Conservation (phyloP, 2,888 invertebrate genomes). For the Bellardia pandia region DNA sequence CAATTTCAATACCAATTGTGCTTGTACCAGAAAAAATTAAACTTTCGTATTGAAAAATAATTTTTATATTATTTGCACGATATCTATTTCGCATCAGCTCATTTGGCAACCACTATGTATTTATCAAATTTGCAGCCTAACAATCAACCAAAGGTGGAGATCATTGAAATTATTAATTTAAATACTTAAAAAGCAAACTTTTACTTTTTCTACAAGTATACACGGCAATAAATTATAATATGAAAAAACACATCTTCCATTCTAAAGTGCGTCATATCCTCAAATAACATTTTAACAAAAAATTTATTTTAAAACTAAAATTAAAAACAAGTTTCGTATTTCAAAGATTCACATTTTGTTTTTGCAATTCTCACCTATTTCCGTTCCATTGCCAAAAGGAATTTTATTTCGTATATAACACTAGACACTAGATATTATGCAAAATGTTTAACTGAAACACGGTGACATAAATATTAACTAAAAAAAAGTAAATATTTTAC, state of each 20-base stretch:
- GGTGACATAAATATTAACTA: slow-evolving; percentile 56
- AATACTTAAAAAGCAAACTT: neutral
- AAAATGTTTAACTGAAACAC: slow-evolving; percentile 51
- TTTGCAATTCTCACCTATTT: slow-evolving; percentile 44
- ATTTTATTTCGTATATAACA: slow-evolving; percentile 22
- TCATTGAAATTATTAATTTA: too few relatives aligned
- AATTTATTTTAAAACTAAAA: slow-evolving; percentile 16
- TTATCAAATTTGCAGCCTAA: too few relatives aligned
- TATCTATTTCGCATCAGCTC: too few relatives aligned
- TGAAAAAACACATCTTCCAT: neutral
- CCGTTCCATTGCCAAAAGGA: slow-evolving; percentile 60
- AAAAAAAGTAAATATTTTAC: slow-evolving; percentile 49
- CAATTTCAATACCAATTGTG: too few relatives aligned
- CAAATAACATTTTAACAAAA: neutral
- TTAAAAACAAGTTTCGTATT: slow-evolving; percentile 10
- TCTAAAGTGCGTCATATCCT: slow-evolving; percentile 18
- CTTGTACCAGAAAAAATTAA: too few relatives aligned
- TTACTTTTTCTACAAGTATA: slow-evolving; percentile 1
- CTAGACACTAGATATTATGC: slow-evolving; percentile 4
- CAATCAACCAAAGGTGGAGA: too few relatives aligned
- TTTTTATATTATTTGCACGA: too few relatives aligned
- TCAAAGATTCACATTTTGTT: neutral
- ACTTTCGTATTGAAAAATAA: too few relatives aligned
- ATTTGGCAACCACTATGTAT: too few relatives aligned
- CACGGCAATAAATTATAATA: neutral